A percentile compares a stretch with the other conserved stretches of the same genome.
Conservation (phyloP, 2,113 vertebrate genomes). For the Vombatus ursinus region DNA sequence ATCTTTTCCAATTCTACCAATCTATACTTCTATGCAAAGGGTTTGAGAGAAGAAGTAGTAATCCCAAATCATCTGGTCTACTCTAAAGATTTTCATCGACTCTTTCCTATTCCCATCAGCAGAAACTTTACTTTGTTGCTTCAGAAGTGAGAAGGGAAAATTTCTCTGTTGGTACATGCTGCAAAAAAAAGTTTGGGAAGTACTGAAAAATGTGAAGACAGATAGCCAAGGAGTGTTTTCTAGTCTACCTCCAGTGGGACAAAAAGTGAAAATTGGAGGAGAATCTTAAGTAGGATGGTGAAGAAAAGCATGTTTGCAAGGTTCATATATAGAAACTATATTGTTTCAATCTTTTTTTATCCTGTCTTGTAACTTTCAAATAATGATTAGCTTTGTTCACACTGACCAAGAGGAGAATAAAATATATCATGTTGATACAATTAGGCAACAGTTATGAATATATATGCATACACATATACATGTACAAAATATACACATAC, state of each 20-base stretch:
- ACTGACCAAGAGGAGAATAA: background rate
- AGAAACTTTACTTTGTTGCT: conserved; percentile 2
- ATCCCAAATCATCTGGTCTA: background rate
- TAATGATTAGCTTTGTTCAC: background rate
- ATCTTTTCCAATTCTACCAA: background rate
- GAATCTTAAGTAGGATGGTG: background rate
- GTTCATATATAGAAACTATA: conserved; percentile 22
- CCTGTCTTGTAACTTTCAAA: background rate
- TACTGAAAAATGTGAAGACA: background rate
- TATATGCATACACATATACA: background rate
- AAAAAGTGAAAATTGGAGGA: conserved; percentile 21
- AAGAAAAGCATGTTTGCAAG: conserved; percentile 20
- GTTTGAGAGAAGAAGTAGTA: conserved; percentile 10
- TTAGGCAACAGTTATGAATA: background rate
- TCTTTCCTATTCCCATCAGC: conserved; percentile 15
- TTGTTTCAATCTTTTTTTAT: background rate
- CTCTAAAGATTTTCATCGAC: conserved; percentile 8
- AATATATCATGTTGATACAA: conserved; percentile 40
- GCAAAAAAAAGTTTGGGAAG: background rate
- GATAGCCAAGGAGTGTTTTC: conserved; percentile 15
- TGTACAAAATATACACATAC: background rate
- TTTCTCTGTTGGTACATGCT: background rate
- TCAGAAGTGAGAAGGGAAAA: conserved; percentile 22
- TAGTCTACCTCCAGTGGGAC: background rate
- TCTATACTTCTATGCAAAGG: background rate